Evolutionary conservation across 2,797 vertebrate species (phyloP).

Genomic region (Thripadectes ignobilis): DNA sequence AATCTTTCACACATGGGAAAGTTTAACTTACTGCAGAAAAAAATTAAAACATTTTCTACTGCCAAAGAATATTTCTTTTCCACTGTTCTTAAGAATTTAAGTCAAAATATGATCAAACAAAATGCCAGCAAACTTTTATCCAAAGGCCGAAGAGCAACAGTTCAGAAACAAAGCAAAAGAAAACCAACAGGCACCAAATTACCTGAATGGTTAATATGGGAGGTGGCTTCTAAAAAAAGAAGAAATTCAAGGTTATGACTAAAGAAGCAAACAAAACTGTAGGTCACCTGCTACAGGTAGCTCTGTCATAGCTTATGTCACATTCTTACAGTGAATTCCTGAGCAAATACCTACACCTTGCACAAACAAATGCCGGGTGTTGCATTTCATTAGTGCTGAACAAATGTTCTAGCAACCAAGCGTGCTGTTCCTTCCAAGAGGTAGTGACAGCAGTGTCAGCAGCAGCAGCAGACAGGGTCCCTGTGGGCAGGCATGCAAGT

Average conservation of each 20-base stretch:
- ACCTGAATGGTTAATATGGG: not conserved
- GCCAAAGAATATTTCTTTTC: not conserved
- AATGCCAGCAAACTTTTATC: not conserved
- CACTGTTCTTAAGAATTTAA: not conserved
- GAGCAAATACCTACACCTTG: constrained; percentile 75
- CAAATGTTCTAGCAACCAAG: constrained; percentile 33
- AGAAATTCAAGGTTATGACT: constrained; percentile 12
- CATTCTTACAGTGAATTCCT: constrained; percentile 75
- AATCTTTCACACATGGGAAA: not conserved
- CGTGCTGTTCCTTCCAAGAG: not conserved
- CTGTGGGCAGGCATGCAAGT: rapidly evolving
- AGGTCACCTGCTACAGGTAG: constrained; percentile 42
- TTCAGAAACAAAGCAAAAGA: not conserved
- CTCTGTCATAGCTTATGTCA: constrained; percentile 65
- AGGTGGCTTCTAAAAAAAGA: constrained; percentile 35
- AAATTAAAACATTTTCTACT: not conserved
- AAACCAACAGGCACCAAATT: not conserved
- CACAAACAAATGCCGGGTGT: constrained; percentile 73
- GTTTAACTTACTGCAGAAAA: not conserved
- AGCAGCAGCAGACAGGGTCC: not conserved
- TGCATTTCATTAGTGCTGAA: constrained; percentile 25
- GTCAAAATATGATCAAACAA: not conserved
- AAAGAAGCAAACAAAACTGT: constrained; percentile 15
- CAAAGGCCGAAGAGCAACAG: not conserved
- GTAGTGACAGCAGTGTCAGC: not conserved